phyloP scores from a whole-genome alignment of 2,888 invertebrate species.

The Diploptera punctata region DNA sequence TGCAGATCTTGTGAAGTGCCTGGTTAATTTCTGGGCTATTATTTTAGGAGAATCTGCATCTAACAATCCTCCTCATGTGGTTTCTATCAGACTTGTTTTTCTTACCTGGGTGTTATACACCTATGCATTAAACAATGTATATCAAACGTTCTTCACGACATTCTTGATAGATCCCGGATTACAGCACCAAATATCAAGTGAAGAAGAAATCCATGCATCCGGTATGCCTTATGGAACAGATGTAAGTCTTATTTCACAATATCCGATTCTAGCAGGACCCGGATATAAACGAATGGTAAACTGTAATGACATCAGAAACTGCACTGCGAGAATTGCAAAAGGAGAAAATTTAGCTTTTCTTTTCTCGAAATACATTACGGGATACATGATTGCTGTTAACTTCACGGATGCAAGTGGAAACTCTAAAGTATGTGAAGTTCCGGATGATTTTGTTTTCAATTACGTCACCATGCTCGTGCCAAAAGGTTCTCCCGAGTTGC shows the following conservation, averaged over 20 bases:
- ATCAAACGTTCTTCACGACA: slow-evolving; percentile 22
- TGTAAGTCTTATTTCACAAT: not conserved
- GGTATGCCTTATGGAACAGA: slow-evolving; percentile 17
- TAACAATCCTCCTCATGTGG: not conserved
- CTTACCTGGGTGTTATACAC: slow-evolving; percentile 19
- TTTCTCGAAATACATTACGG: not conserved
- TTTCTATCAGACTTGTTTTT: not conserved
- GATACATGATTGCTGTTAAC: slow-evolving; percentile 1
- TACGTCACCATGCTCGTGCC: not conserved
- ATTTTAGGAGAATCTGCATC: not conserved
- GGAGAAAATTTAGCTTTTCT: not conserved
- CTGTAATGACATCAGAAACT: not conserved
- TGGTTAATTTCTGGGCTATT: slow-evolving; percentile 15
- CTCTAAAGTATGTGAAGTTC: not conserved
- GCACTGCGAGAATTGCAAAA: not conserved
- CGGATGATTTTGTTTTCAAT: not conserved
- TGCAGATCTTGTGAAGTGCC: not conserved
- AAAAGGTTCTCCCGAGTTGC: not conserved
- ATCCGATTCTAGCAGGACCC: not conserved
- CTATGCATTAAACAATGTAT: slow-evolving; percentile 20
- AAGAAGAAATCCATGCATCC: slow-evolving; percentile 27
- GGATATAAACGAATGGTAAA: not conserved
- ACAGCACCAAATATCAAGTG: slow-evolving; percentile 13
- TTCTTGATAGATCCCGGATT: slow-evolving; percentile 26
- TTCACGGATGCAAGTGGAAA: slow-evolving; percentile 5